Percentiles rank a stretch among this genome's conserved stretches.
phyloP scores from a whole-genome alignment of 2,113 vertebrate species.

The Egretta garzetta region DNA sequence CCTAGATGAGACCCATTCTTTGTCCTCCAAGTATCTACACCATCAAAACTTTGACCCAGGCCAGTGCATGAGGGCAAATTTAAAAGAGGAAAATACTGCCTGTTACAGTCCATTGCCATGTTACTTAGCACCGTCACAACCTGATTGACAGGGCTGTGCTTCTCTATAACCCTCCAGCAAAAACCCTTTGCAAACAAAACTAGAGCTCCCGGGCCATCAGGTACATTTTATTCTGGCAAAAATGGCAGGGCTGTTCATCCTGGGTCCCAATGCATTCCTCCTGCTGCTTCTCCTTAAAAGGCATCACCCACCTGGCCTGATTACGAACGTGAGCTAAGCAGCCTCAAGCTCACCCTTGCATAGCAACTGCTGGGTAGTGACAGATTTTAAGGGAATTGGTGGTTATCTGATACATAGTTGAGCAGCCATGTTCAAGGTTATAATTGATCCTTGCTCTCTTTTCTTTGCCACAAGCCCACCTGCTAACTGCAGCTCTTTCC shows the following conservation, averaged over 20 bases:
- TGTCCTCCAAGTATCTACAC: background rate
- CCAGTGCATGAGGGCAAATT: background rate
- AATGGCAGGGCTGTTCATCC: background rate
- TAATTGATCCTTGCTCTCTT: slow-evolving; percentile 68
- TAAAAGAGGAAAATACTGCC: background rate
- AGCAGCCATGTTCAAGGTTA: slow-evolving; percentile 69
- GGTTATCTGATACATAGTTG: slow-evolving; percentile 72
- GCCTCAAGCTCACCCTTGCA: slow-evolving; percentile 17
- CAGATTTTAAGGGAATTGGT: slow-evolving; percentile 74
- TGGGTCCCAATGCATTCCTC: background rate
- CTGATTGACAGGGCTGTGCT: background rate
- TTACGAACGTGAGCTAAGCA: background rate
- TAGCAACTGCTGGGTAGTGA: slow-evolving; percentile 71
- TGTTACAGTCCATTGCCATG: background rate
- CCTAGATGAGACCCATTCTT: background rate
- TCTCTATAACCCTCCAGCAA: background rate
- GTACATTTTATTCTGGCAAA: background rate
- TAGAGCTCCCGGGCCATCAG: background rate
- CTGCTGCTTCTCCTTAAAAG: slow-evolving; percentile 61
- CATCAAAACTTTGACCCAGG: background rate
- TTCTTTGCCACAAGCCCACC: slow-evolving; percentile 65
- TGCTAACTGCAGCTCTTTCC: slow-evolving; percentile 70
- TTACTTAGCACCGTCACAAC: background rate
- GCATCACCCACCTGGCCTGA: slow-evolving; percentile 64
- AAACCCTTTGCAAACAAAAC: background rate